A percentile compares a stretch with the other conserved stretches of the same genome.
Evolutionary conservation across 2,113 vertebrate species (phyloP).

Genomic region (Gambusia affinis): DNA sequence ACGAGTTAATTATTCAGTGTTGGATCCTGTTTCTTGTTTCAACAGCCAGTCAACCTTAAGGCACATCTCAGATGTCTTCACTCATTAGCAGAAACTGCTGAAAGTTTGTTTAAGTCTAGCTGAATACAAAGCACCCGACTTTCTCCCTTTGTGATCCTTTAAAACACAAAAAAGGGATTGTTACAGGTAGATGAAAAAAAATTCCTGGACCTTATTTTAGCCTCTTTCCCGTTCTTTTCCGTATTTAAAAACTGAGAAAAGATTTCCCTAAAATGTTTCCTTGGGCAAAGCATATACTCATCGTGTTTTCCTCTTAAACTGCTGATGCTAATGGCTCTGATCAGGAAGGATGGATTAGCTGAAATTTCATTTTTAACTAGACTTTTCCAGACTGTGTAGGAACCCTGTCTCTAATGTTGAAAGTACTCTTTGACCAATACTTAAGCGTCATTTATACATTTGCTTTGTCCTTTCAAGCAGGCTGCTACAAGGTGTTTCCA

Average conservation of each 20-base stretch:
- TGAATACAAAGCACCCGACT: not conserved
- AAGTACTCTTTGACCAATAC: not conserved
- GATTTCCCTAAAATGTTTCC: not conserved
- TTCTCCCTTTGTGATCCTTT: not conserved
- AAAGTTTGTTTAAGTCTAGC: not conserved
- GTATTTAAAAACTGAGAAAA: not conserved
- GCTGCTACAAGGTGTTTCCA: too few species aligned
- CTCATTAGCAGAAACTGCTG: not conserved
- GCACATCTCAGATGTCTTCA: not conserved
- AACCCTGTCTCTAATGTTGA: not conserved
- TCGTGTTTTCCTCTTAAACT: too few species aligned
- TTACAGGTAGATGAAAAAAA: not conserved
- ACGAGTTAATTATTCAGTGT: not conserved
- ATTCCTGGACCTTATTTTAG: not conserved
- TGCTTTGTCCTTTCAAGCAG: too few species aligned
- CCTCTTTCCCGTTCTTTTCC: not conserved
- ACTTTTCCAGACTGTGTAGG: not conserved
- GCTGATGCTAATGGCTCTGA: too few species aligned
- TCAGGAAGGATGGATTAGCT: not conserved
- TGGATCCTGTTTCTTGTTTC: slow-evolving; percentile 9
- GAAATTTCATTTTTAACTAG: not conserved
- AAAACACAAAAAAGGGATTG: not conserved
- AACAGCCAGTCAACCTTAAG: not conserved
- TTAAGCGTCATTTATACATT: too few species aligned
- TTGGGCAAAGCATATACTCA: not conserved